Evolutionary conservation across 92 coral and sea anemone genomes (phyloP).

Genomic region (Paramuricea clavata): DNA sequence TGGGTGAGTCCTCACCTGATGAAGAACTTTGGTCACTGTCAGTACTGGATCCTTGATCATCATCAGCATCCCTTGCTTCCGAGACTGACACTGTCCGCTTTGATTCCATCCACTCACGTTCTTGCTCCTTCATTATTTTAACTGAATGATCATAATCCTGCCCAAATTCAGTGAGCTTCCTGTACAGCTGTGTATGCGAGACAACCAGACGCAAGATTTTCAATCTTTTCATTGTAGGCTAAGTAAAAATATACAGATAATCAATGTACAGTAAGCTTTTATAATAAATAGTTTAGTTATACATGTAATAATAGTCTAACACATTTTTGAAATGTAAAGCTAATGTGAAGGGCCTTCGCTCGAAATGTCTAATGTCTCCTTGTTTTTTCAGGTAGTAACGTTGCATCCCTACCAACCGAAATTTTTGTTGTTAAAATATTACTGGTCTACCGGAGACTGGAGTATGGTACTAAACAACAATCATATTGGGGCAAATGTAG

Average conservation of each 20-base stretch:
- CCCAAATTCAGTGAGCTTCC: slow-evolving; percentile 81
- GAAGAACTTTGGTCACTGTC: slow-evolving; percentile 6
- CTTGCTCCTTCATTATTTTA: slow-evolving; percentile 3
- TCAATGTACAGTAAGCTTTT: background rate
- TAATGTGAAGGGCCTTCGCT: no score
- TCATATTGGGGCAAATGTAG: no score
- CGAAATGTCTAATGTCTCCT: no score
- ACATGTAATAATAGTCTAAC: no score
- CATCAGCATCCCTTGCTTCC: background rate
- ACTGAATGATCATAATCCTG: slow-evolving; percentile 58
- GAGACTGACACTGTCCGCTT: background rate
- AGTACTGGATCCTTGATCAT: background rate
- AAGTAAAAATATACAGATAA: slow-evolving; percentile 16
- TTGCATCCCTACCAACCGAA: no score
- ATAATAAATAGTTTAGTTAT: no score
- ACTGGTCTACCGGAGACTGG: background rate
- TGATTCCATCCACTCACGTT: slow-evolving; percentile 9
- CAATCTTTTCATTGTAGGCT: slow-evolving; percentile 76
- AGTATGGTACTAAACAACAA: background rate
- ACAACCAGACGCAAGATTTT: slow-evolving; percentile 68
- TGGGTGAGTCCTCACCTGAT: background rate
- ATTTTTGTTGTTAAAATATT: background rate
- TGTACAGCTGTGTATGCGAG: slow-evolving; percentile 75
- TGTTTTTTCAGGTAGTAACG: no score
- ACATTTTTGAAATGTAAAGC: no score